Base-by-base conservation (phyloP, 2,888 invertebrate species). In the Camponotus fellah region DNA sequence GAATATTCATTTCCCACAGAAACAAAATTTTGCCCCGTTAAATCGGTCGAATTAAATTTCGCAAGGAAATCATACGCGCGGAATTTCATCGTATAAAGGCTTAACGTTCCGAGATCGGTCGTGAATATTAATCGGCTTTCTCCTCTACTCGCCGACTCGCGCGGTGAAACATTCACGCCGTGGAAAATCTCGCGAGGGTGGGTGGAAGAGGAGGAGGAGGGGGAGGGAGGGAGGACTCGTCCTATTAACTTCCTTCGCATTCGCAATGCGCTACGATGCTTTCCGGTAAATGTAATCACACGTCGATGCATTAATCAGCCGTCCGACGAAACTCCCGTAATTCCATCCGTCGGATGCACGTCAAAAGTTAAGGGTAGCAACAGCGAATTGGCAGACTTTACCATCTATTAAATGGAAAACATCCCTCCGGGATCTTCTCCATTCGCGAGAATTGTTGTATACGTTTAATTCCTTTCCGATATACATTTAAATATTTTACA, bases 101-200 rank as follows among this genome's bases (percentile, higher is more conserved):
- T 80, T 80, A 80, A 60, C 79, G 79, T 80, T 17, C 60, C 46
- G 79, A 60, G 72, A 72, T 80, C 79, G 79, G 79, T 71, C 60
- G 79, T 80, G 79, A 80, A 80, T 80, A 80, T 80, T 80, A 80
- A 80, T 80, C 79, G 72, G 79, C 79, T 80, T 72, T 80, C n/a
- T 8, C 53, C 53, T 53, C 49, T 72, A 49, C 49, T 62, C 46
- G 17, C 46, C 32, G 71, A 60, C 43, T 43, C 79, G 58, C 60
- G 60, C 37, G 49, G 79, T 80, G 79, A 80, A 80, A 80, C 79
- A 80, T 80, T 79, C 79, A 60, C 58, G 72, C 71, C 46, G n/a
- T 12, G 79, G 72, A 80, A 80, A 80, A 80, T 80, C 79, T 80
- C 79, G 46, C 72, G 79, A 72, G 72, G 60, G 60, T 68, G 37